phyloP scores from a whole-genome alignment of 2,113 vertebrate species.

The Podilymbus podiceps region DNA sequence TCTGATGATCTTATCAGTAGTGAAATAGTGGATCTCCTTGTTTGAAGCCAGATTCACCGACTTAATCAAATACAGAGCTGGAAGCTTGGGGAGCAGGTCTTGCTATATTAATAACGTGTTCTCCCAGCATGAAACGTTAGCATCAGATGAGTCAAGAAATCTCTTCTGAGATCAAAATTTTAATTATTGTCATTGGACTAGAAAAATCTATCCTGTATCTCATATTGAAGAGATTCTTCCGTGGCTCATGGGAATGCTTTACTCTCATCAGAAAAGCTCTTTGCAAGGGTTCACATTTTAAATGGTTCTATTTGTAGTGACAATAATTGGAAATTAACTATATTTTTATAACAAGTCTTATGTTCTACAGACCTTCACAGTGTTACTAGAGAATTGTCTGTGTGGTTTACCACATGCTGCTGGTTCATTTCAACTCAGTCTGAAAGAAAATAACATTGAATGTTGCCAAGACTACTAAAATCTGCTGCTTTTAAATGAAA shows the following conservation, averaged over 20 bases:
- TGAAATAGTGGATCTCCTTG: background rate
- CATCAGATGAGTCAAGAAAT: background rate
- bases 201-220: background rate
- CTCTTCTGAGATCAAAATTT: background rate
- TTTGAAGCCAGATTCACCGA: background rate
- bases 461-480: conserved; percentile 9
- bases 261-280: background rate
- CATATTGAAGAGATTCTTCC: background rate
- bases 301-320: background rate
- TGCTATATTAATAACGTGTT: background rate
- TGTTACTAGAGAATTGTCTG: background rate
- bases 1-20: background rate
- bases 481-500: background rate
- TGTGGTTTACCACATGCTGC: background rate
- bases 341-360: background rate
- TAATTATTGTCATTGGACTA: background rate
- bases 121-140: background rate
- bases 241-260: background rate
- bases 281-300: background rate
- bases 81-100: background rate
- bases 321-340: background rate
- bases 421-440: background rate
- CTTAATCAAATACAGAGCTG: background rate
- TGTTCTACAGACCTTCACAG: background rate
- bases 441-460: background rate